phyloP scores from a whole-genome alignment of 1,140 invertebrate species.

The Pollicipes pollicipes region DNA sequence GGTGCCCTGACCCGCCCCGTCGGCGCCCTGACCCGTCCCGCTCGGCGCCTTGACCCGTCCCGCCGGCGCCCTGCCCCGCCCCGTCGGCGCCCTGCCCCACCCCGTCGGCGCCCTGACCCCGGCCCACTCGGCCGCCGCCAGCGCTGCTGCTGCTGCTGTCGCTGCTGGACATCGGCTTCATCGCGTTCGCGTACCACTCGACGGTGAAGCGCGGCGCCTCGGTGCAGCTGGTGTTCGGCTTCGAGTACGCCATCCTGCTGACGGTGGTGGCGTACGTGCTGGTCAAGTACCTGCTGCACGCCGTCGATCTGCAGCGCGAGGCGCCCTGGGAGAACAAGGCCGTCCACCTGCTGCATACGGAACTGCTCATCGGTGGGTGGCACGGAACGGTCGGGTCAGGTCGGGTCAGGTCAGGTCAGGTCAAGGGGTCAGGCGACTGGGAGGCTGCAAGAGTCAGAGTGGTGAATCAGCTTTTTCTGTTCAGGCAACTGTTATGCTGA shows the following conservation, averaged over 20 bases:
- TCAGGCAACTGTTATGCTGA: too few species aligned
- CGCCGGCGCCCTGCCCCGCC: too few species aligned
- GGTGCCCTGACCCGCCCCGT: not conserved
- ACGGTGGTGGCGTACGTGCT: constrained; percentile 84
- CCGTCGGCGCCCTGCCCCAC: too few species aligned
- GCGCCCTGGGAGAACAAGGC: constrained; percentile 99
- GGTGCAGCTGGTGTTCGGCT: constrained; percentile 96
- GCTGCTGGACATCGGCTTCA: constrained; percentile 68
- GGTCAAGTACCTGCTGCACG: constrained; percentile 89
- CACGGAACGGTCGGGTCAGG: too few species aligned
- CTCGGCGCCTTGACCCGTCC: not conserved
- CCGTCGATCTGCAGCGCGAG: constrained; percentile 81
- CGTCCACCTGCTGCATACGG: constrained; percentile 88
- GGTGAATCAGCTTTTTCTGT: too few species aligned
- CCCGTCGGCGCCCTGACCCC: not conserved
- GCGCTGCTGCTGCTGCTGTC: constrained; percentile 56
- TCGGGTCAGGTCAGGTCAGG: too few species aligned
- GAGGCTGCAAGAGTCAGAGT: too few species aligned
- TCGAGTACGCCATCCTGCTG: constrained; percentile 95
- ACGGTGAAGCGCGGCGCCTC: constrained; percentile 89
- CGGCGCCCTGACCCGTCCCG: not conserved
- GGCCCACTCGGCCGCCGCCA: constrained; percentile 8
- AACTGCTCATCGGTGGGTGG: constrained; percentile 77
- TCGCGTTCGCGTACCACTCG: constrained; percentile 83
- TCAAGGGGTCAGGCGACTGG: too few species aligned